Percentiles rank a stretch among this genome's conserved stretches.
Conservation (phyloP, 2,113 vertebrate genomes). For the rat (Rattus norvegicus) region GRCr8 NC_086027.1:6861001-6861500, state of each 20-base stretch:
- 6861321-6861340: not conserved
- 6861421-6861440: not conserved
- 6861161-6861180: not conserved
- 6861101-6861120: not conserved
- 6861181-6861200: not conserved
- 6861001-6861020: not conserved
- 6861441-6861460: not conserved
- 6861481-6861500: not conserved
- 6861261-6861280: not conserved
- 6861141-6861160: not conserved
- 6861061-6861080: not conserved
- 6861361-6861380: not conserved
- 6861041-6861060: not conserved
- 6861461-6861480: not conserved
- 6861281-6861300: not conserved
- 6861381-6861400: not conserved
- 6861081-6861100: not conserved
- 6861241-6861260: not conserved
- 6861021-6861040: not conserved
- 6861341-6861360: not conserved
- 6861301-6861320: not conserved
- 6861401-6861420: not conserved
- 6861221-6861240: not conserved
- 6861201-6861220: not conserved
- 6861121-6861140: not conserved